Conservation (phyloP, 2,113 vertebrate genomes). For the Takifugu flavidus region DNA sequence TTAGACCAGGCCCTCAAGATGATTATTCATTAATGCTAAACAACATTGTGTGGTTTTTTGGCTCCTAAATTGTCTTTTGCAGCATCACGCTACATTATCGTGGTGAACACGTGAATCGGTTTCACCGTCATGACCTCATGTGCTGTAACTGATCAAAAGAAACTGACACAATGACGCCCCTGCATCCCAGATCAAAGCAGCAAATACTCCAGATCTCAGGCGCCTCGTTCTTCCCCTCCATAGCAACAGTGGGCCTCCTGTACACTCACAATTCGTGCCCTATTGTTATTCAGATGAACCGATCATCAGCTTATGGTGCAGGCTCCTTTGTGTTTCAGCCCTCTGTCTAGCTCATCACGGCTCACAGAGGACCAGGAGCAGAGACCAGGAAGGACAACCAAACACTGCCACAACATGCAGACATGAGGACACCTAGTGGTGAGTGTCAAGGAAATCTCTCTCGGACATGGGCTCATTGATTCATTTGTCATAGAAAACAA, state of each 20-base stretch:
- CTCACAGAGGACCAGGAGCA: slow-evolving; percentile 21
- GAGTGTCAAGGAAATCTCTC: not conserved
- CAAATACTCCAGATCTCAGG: slow-evolving; percentile 20
- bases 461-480: not conserved
- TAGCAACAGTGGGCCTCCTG: slow-evolving; percentile 67
- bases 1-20: slow-evolving; percentile 3
- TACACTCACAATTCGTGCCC: slow-evolving; percentile 60
- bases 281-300: slow-evolving; percentile 77
- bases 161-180: slow-evolving; percentile 22
- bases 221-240: slow-evolving; percentile 54
- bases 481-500: not conserved
- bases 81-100: not conserved
- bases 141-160: not conserved
- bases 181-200: slow-evolving; percentile 47
- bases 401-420: not conserved
- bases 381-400: not conserved
- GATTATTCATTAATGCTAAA: not conserved
- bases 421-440: slow-evolving; percentile 58
- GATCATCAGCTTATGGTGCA: slow-evolving; percentile 44
- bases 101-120: too few relatives aligned
- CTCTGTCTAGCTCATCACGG: slow-evolving; percentile 31
- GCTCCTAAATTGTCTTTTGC: not conserved
- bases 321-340: slow-evolving; percentile 49
- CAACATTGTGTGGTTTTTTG: not conserved
- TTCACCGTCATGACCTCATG: not conserved